Evolutionary conservation across 1,140 invertebrate genomes (phyloP), one percentile per base, ranked within the genome.

Genomic region (Dinothrombium tinctorium): DNA sequence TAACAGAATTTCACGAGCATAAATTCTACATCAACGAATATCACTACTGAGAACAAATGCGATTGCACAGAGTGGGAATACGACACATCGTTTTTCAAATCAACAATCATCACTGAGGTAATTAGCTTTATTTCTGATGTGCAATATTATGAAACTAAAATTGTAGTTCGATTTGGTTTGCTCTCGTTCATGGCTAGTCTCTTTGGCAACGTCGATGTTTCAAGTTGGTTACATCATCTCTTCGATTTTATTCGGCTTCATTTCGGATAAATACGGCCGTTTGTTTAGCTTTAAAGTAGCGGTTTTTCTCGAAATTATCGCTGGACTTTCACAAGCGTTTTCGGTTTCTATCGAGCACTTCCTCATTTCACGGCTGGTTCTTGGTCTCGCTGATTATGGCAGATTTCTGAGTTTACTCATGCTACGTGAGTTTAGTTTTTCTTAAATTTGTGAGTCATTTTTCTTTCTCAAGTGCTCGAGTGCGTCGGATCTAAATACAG

Each of bases 181-280:
- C 56, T 65, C 69, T 19, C 62, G 59, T 32, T 62, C 65, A 20
- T 75, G 69, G 58, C 50, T 76, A 40, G 58, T 65, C 41, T 71
- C 74, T 9, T 69, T 68, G n/a, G 69, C 73, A 4, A 75, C 80
- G 55, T 69, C 77, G 1, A 52, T 80, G 29, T 80, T 79, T 54
- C 81, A 83, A 75, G 57, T 73, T 43, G 81, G 81, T 43, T 75
- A 78, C 33, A 67, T 81, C 50, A 48, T 78, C 45, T 77, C 78
- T 20, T 77, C 76, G 33, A 67, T 82, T 28, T 57, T 76, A 31
- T 76, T 83, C 54, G 76, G 78, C 12, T 68, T 72, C 44, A 54
- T 83, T 35, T 75, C 77, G 1, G 81, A 86, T 56, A 82, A 74
- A 62, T 72, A 54, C 56, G 51, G 46, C 2, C 12, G 46, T 8